Percentiles rank a stretch among this genome's conserved stretches.
phyloP scores from a whole-genome alignment of 2,888 invertebrate genomes.

The Tipula vernalis region DNA sequence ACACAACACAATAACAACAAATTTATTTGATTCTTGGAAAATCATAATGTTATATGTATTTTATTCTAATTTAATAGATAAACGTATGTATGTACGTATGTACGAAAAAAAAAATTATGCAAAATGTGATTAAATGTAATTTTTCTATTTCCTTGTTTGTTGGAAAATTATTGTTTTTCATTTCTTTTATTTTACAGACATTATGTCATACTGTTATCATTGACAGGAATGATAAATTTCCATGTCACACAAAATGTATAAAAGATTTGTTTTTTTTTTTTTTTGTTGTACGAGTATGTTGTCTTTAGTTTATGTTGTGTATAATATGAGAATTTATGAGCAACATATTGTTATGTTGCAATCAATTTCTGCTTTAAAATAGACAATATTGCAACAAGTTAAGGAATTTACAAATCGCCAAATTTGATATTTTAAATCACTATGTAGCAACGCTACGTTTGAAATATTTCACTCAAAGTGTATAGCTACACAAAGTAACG shows the following conservation, averaged over 20 bases:
- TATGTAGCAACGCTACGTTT: no score
- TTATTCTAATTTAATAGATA: neutral
- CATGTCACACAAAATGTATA: neutral
- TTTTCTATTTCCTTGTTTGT: neutral
- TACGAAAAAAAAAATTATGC: neutral
- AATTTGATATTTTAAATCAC: no score
- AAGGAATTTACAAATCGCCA: no score
- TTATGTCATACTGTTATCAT: constrained; percentile 4
- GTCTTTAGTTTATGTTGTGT: no score
- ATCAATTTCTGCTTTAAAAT: no score
- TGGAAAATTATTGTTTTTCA: neutral
- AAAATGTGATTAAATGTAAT: constrained; percentile 4
- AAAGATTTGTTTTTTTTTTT: neutral
- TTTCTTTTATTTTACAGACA: neutral
- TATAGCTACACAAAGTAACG: no score
- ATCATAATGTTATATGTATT: neutral
- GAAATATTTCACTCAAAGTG: no score
- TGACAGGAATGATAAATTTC: neutral
- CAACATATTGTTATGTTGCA: no score
- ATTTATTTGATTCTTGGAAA: neutral
- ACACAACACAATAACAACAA: neutral
- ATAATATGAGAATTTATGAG: no score
- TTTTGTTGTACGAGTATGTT: neutral
- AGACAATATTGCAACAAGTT: no score
- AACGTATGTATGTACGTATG: neutral